Evolutionary conservation across 2,888 invertebrate genomes (phyloP).

Genomic region (Melinaea menophilus): DNA sequence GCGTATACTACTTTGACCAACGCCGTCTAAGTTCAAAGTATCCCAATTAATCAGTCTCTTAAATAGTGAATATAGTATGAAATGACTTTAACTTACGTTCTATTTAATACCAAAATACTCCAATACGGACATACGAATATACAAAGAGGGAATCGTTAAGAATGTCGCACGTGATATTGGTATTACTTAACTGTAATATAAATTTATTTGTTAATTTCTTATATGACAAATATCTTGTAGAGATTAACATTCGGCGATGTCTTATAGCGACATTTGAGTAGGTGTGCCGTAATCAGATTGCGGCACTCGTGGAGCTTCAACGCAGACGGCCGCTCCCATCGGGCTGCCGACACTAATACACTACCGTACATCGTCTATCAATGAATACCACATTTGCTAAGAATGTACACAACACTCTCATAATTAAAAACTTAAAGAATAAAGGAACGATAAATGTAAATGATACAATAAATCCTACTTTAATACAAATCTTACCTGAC

Average conservation of each 20-base stretch:
- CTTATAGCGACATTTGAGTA: constrained; percentile 46
- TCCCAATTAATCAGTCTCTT: too few species aligned
- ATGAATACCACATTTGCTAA: constrained; percentile 13
- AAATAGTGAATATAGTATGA: too few species aligned
- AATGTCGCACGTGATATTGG: too few species aligned
- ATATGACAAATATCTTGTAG: too few species aligned
- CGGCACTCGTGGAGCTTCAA: constrained; percentile 72
- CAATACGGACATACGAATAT: too few species aligned
- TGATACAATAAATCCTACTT: constrained; percentile 17
- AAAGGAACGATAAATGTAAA: constrained; percentile 8
- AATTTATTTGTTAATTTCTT: too few species aligned
- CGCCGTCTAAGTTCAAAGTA: too few species aligned
- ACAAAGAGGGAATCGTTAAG: too few species aligned
- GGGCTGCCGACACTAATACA: constrained; percentile 36
- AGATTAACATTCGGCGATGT: constrained; percentile 33
- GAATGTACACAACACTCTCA: neutral
- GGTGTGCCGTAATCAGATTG: constrained; percentile 77
- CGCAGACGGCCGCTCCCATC: constrained; percentile 64
- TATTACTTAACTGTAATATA: too few species aligned
- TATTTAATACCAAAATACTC: too few species aligned
- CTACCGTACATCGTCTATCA: constrained; percentile 22
- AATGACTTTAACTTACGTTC: too few species aligned
- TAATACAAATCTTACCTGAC: constrained; percentile 55
- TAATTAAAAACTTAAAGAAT: neutral
- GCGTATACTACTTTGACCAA: too few species aligned